phyloP scores from a whole-genome alignment of 2,113 vertebrate genomes.

The Poeciliopsis retropinna region DNA sequence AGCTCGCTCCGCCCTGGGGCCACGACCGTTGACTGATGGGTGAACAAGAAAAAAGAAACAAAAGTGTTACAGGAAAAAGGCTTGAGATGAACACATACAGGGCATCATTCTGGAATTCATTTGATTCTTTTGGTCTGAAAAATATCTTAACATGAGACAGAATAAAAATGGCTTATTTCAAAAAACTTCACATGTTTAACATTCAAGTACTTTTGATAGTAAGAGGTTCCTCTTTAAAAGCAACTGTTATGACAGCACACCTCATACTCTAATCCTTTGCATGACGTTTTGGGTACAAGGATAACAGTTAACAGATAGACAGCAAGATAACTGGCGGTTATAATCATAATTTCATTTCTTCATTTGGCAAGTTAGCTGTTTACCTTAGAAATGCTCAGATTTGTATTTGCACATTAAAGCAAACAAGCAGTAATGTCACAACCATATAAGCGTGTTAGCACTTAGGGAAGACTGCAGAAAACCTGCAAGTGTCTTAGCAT shows the following conservation, averaged over 20 bases:
- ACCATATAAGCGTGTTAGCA: not conserved
- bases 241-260: not conserved
- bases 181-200: not conserved
- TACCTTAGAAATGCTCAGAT: not conserved
- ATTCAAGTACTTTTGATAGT: not conserved
- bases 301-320: too few relatives aligned
- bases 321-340: not conserved
- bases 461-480: too few relatives aligned
- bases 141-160: not conserved
- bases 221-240: not conserved
- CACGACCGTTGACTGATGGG: constrained; percentile 48
- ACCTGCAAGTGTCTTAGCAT: not conserved
- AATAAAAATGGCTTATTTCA: not conserved
- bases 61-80: constrained; percentile 13
- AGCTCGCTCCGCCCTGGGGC: constrained; percentile 31
- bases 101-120: constrained; percentile 9
- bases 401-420: not conserved
- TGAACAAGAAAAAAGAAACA: constrained; percentile 40
- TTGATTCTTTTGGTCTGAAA: not conserved
- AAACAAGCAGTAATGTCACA: not conserved
- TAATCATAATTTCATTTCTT: not conserved
- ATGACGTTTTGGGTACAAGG: too few relatives aligned
- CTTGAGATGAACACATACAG: not conserved
- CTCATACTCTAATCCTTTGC: too few relatives aligned
- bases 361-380: not conserved